phyloP scores from a whole-genome alignment of 2,797 vertebrate genomes.

The Lepidocolaptes lacrymiger region DNA sequence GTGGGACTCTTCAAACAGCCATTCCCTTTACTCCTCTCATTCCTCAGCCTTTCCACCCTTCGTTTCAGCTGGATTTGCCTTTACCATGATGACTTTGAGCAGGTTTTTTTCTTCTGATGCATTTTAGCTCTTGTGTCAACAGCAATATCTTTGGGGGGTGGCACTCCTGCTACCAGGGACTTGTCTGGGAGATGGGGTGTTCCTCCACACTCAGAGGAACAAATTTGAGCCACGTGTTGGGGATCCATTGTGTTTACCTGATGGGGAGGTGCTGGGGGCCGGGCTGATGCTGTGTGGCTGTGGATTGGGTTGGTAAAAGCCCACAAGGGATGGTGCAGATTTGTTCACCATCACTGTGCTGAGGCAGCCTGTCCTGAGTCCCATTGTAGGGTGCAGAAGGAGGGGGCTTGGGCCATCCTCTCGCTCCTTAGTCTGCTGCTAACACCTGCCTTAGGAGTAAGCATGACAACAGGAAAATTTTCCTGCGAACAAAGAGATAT shows the following conservation, averaged over 20 bases:
- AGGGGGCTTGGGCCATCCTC: not conserved
- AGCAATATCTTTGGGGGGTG: accelerated
- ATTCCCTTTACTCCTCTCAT: not conserved
- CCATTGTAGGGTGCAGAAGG: not conserved
- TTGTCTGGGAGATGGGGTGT: not conserved
- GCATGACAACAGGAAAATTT: accelerated
- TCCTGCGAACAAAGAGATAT: not conserved
- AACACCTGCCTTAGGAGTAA: not conserved
- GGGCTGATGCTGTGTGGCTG: not conserved
- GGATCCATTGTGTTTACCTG: not conserved
- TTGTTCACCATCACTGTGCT: accelerated
- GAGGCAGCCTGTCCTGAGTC: not conserved
- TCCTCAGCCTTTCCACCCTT: not conserved
- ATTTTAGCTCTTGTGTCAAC: not conserved
- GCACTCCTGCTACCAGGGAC: not conserved
- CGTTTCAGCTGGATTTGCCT: not conserved
- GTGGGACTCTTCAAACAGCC: not conserved
- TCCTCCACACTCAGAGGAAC: not conserved
- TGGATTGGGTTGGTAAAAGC: not conserved
- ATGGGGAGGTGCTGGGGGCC: not conserved
- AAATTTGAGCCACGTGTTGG: not conserved
- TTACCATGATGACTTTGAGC: not conserved
- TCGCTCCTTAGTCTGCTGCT: accelerated
- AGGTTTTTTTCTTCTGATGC: not conserved
- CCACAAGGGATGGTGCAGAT: not conserved